Base-by-base conservation (phyloP, 1,140 invertebrate species). In the Akabosia matsudoensis region DNA sequence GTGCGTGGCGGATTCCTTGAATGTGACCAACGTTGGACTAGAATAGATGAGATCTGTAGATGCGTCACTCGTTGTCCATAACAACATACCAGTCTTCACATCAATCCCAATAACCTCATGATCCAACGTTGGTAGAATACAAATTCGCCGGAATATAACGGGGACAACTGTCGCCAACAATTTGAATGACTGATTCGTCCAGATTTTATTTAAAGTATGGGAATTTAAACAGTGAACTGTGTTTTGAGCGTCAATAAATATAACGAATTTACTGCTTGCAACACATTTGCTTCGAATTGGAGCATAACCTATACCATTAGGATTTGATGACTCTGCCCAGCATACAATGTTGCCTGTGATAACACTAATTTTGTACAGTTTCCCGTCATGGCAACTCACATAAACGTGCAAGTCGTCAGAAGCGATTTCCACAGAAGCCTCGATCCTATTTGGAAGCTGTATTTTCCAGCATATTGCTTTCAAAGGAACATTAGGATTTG, bases 351-450 rank as follows among this genome's bases (percentile, higher is more conserved):
- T 7, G 1, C 61, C 61, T 30, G 24, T 67, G 3, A 28, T 10
- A 28, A 67, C 30, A 67, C 61, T 67, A 67, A 67, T 16, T 30
- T 67, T 67, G 22, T 67, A 67, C 13, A 67, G 31, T 13, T 67
- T 67, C 28, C 61, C 7, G 22, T 67, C 30, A 67, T 67, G 61
- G 31, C 61, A 67, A 31, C 61, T 30, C 1, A 67, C 4, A 67
- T 67, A 67, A 7, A 3, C 61, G 28, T 30, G 31, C 28, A 67
- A 67, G 31, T 4, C 2, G 22, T 67, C n/a, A 4, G 3, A 7
- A 67, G 28, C 24, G 3, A 67, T 28, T 28, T 7, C 22, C 22
- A 67, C 61, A 30, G 24, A 3, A 30, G 61, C 61, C n/a, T 67
- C 61, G 10, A 67, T 67, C 31, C 61, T 67, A 30, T 31, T 67